A percentile compares a stretch with the other conserved stretches of the same genome.
These are phyloP conservation scores for Tetranychus urticae DNA, from an alignment of 1,140 invertebrate genomes.

Conservation along the genomic window DNA sequence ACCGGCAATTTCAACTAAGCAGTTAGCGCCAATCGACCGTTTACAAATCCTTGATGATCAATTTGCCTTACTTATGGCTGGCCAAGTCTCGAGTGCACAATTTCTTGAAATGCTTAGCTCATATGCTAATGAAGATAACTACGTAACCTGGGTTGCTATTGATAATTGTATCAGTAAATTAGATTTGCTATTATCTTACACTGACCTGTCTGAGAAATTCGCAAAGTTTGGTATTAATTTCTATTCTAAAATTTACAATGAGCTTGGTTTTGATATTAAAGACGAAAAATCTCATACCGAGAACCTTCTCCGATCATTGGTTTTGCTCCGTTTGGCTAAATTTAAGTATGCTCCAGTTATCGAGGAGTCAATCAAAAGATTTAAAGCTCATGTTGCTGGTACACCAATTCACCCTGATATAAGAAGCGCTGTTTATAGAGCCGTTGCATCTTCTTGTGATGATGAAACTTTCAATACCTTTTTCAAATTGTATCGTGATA, in stretches of 20 bases:
- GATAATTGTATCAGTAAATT: slow-evolving; percentile 44
- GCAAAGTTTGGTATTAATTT: slow-evolving; percentile 43
- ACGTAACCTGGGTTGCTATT: slow-evolving; percentile 73
- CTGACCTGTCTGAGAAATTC: slow-evolving; percentile 39
- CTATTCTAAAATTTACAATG: slow-evolving; percentile 36
- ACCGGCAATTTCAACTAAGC: slow-evolving; percentile 46
- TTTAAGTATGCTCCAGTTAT: slow-evolving; percentile 50
- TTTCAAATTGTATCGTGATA: slow-evolving; percentile 47
- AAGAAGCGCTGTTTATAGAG: slow-evolving; percentile 57
- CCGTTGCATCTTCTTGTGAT: slow-evolving; percentile 44
- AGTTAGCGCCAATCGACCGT: slow-evolving; percentile 63
- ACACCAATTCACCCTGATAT: slow-evolving; percentile 20
- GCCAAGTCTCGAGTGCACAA: slow-evolving; percentile 48
- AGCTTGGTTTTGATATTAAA: slow-evolving; percentile 38
- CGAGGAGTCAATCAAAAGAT: slow-evolving; percentile 40
- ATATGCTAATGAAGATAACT: slow-evolving; percentile 59
- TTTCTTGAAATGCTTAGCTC: slow-evolving; percentile 44
- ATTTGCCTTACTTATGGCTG: slow-evolving; percentile 40
- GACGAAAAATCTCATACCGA: slow-evolving; percentile 37
- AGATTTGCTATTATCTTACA: slow-evolving; percentile 44
- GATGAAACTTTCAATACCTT: slow-evolving; percentile 30
- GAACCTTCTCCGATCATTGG: slow-evolving; percentile 54
- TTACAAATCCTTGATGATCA: slow-evolving; percentile 63
- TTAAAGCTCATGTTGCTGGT: slow-evolving; percentile 32
- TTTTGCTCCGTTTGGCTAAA: slow-evolving; percentile 51